Evolutionary conservation across 2,797 vertebrate genomes (phyloP).

Genomic region (Aeoliscus strigatus): DNA sequence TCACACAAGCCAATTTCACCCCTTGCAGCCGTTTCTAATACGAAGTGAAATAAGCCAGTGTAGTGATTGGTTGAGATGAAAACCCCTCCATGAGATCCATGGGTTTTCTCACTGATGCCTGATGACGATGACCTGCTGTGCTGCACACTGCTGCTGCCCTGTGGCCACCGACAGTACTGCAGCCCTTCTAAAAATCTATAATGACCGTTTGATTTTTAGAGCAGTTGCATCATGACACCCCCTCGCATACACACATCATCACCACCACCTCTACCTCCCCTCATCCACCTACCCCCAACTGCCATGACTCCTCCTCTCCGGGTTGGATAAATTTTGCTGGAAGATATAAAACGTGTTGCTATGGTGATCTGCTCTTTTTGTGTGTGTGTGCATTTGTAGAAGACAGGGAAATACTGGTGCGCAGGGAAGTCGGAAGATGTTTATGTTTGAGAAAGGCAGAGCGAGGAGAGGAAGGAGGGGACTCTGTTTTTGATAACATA

Average conservation of each 20-base stretch:
- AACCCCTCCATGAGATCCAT: slow-evolving; percentile 30
- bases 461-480: background rate
- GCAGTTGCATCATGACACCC: slow-evolving; percentile 48
- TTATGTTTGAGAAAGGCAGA: slow-evolving; percentile 28
- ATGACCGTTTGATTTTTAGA: slow-evolving; percentile 51
- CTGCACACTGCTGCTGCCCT: slow-evolving; percentile 60
- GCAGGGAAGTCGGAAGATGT: slow-evolving; percentile 52
- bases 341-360: slow-evolving; percentile 80
- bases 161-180: slow-evolving; percentile 38
- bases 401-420: slow-evolving; percentile 61
- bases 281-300: slow-evolving; percentile 25
- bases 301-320: slow-evolving; percentile 46
- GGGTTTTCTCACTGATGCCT: slow-evolving; percentile 14
- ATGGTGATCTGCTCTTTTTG: slow-evolving; percentile 71
- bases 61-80: slow-evolving; percentile 17
- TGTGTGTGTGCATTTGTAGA: slow-evolving; percentile 53
- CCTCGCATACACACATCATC: slow-evolving; percentile 9
- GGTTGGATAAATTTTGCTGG: slow-evolving; percentile 71
- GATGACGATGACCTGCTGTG: slow-evolving; percentile 19
- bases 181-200: slow-evolving; percentile 10
- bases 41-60: slow-evolving; percentile 15
- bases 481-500: slow-evolving; percentile 35
- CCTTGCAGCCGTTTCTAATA: slow-evolving; percentile 6
- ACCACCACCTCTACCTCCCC: slow-evolving; percentile 34
- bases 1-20: slow-evolving; percentile 20